Evolutionary conservation across 2,797 vertebrate genomes (phyloP).

Genomic region (Arnoldichthys spilopterus): DNA sequence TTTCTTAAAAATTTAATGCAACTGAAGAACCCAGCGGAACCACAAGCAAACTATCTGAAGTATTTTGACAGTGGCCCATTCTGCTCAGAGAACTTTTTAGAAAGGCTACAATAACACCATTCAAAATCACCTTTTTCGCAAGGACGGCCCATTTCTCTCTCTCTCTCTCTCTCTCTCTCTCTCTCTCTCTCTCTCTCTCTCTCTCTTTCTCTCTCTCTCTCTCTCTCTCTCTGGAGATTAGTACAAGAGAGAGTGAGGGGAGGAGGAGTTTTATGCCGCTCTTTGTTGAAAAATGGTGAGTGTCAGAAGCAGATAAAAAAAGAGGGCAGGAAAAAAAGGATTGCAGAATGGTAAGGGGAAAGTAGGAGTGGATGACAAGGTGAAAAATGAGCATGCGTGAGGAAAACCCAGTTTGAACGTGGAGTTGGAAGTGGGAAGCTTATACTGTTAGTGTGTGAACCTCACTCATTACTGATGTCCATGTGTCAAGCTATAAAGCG

Average conservation of each 20-base stretch:
- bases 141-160: neutral
- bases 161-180: neutral
- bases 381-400: slow-evolving; percentile 76
- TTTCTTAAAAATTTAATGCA: no score
- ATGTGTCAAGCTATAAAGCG: slow-evolving; percentile 3
- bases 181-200: neutral
- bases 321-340: slow-evolving; percentile 61
- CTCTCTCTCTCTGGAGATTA: slow-evolving; percentile 35
- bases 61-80: no score
- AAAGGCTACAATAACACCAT: no score
- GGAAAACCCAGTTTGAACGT: slow-evolving; percentile 75
- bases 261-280: slow-evolving; percentile 68
- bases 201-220: neutral
- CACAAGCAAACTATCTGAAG: no score
- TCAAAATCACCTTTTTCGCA: neutral
- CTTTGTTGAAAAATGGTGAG: slow-evolving; percentile 77
- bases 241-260: slow-evolving; percentile 51
- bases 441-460: neutral
- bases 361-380: slow-evolving; percentile 75
- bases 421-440: slow-evolving; percentile 66
- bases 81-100: neutral
- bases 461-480: slow-evolving; percentile 28
- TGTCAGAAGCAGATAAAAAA: slow-evolving; percentile 77
- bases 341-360: slow-evolving; percentile 66
- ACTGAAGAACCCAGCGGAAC: no score